Evolutionary conservation across 30 jellyfish, hydroid and myxozoan genomes (phyloP), one percentile per base, ranked within the genome.

Genomic region (Hydractinia echinata): DNA sequence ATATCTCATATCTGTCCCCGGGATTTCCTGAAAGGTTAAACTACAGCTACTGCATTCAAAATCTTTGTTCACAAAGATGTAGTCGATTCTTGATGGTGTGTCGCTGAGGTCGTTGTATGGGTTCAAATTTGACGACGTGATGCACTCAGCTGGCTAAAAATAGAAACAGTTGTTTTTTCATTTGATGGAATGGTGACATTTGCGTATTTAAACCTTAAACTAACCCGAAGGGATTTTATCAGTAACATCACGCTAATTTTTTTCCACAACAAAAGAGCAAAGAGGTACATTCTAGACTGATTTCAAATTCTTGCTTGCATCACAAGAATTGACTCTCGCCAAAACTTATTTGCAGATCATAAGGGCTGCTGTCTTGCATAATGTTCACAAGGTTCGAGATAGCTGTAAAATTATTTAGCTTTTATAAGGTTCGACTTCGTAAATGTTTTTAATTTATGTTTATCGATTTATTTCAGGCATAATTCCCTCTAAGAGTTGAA

Each of bases 21-120:
- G 97, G 50, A 90, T 79, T 14, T 54, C 79, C 14, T 86, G 90
- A 51, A 77, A 16, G 51, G 83, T 96, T 20, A 90, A 70, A 53
- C 80, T 81, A 55, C 83, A 51, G 7, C 87, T 85, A 5, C 61
- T 15, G 21, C 96, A 76, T 19, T 55, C 62, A 55, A 90, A 76
- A 9, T 21, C n/a, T 19, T 30, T 53, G 79, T 86, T 85, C 61
- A 73, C 84, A 51, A 90, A 60, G 5, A 85, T 87, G 55, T 84
- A 90, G 61, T 90, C 97, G 69, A 90, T 90, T 76, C 97, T 60
- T 83, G 77, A 71, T 52, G 69, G 79, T 10, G 72, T 50, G 16
- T 83, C 97, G 51, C 55, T 61, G 13, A 58, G 55, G 30, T 81
- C 81, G 8, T 52, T 66, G 80, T 89, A 89, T 4, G 83, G 87